Evolutionary conservation across 2,113 vertebrate species (phyloP).

Genomic region (Numida meleagris): DNA sequence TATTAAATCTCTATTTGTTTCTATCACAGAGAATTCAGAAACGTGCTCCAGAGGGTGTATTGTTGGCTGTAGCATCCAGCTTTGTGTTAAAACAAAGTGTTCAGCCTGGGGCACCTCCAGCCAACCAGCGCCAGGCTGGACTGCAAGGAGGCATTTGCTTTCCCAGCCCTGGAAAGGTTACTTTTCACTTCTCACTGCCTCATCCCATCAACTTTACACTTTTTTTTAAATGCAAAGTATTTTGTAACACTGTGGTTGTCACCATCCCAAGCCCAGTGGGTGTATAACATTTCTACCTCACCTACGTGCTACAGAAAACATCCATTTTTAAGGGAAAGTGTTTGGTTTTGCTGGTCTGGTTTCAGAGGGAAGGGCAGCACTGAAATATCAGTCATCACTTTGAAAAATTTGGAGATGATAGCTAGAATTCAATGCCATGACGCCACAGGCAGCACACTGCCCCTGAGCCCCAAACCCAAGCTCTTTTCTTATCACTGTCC

Average conservation of each 20-base stretch:
- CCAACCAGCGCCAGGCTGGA: not conserved
- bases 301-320: not conserved
- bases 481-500: not conserved
- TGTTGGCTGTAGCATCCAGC: slow-evolving; percentile 5
- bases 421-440: not conserved
- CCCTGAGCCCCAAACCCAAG: not conserved
- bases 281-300: not conserved
- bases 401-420: not conserved
- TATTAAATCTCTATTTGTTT: slow-evolving; percentile 64
- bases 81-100: not conserved
- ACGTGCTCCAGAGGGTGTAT: not conserved
- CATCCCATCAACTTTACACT: not conserved
- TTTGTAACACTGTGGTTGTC: fast-evolving
- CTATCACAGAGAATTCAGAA: slow-evolving; percentile 21
- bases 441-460: not conserved
- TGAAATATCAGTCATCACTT: not conserved
- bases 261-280: not conserved
- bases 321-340: not conserved
- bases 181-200: not conserved
- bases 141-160: not conserved
- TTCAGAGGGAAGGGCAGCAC: not conserved
- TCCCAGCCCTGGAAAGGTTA: not conserved
- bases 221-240: not conserved
- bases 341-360: not conserved
- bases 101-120: not conserved